These are phyloP conservation scores for Scaeva pyrastri DNA, from an alignment of 2,888 invertebrate species.

Conservation along the genomic window DNA sequence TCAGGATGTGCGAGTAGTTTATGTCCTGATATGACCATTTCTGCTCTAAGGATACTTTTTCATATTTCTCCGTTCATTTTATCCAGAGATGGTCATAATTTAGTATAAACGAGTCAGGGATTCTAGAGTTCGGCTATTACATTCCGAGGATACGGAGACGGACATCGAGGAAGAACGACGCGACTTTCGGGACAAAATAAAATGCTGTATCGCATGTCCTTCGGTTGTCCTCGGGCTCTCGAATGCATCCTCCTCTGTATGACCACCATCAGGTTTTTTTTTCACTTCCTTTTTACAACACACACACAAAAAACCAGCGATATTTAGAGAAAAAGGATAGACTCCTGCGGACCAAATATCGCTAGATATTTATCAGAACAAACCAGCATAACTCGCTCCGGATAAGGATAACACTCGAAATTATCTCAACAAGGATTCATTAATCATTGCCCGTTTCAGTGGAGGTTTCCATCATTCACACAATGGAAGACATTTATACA, in stretches of 20 bases:
- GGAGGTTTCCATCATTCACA: conserved; percentile 73
- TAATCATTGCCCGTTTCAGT: conserved; percentile 77
- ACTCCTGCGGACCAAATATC: conserved; percentile 19
- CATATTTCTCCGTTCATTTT: conserved; percentile 68
- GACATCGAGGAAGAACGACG: too few species aligned
- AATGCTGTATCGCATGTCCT: conserved; percentile 62
- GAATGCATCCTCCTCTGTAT: conserved; percentile 28
- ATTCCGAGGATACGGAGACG: not conserved
- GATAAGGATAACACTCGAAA: conserved; percentile 78
- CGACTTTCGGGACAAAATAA: conserved; percentile 27
- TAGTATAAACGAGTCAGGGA: conserved; percentile 33
- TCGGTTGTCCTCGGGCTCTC: conserved; percentile 46
- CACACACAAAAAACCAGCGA: not conserved
- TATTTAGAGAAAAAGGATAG: conserved; percentile 1
- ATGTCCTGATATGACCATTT: conserved; percentile 68
- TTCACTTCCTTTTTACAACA: not conserved
- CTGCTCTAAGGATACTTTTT: conserved; percentile 18
- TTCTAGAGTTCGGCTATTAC: not conserved
- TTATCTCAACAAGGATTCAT: conserved; percentile 77
- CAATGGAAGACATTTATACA: conserved; percentile 75
- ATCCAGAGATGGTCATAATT: conserved; percentile 65
- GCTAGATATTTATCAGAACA: conserved; percentile 71
- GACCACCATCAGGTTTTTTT: not conserved
- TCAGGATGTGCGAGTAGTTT: conserved; percentile 62
- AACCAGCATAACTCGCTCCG: conserved; percentile 76